These are phyloP conservation scores for Agrilus planipennis DNA, from an alignment of 1,140 invertebrate genomes.

Conservation along the genomic window DNA sequence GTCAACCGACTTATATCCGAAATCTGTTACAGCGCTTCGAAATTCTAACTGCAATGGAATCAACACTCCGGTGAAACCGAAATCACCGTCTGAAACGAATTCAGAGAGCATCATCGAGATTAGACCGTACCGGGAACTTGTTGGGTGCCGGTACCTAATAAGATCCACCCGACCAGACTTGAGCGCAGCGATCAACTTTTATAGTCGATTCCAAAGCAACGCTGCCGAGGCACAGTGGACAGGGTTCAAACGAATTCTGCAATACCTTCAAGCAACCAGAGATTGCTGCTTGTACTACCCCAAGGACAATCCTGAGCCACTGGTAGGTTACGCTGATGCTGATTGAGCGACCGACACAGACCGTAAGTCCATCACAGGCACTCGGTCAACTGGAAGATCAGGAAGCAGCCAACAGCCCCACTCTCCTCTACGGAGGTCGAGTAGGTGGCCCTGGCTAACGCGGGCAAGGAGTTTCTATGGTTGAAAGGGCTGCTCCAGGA, in stretches of 20 bases:
- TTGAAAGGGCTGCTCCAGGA: slow-evolving; percentile 15
- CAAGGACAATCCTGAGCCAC: not conserved
- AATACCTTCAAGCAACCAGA: not conserved
- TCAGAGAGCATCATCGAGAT: too few species aligned
- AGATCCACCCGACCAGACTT: too few species aligned
- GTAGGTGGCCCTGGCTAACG: slow-evolving; percentile 14
- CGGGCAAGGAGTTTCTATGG: slow-evolving; percentile 18
- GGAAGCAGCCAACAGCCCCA: slow-evolving; percentile 4
- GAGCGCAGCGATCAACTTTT: not conserved
- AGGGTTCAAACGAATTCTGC: not conserved
- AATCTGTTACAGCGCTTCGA: too few species aligned
- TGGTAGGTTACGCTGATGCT: not conserved
- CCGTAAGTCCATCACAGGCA: not conserved
- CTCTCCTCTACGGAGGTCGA: slow-evolving; percentile 39
- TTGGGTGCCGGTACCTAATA: too few species aligned
- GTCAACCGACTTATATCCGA: too few species aligned
- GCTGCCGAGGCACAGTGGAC: not conserved
- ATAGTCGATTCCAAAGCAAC: not conserved
- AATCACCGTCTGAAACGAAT: too few species aligned
- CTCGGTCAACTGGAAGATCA: slow-evolving; percentile 6
- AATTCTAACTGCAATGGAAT: too few species aligned
- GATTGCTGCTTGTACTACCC: not conserved
- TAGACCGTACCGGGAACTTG: too few species aligned
- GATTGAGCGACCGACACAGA: not conserved
- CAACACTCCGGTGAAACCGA: too few species aligned